phyloP scores from a whole-genome alignment of 2,888 invertebrate genomes.

The Hemicrepidius hirtus region DNA sequence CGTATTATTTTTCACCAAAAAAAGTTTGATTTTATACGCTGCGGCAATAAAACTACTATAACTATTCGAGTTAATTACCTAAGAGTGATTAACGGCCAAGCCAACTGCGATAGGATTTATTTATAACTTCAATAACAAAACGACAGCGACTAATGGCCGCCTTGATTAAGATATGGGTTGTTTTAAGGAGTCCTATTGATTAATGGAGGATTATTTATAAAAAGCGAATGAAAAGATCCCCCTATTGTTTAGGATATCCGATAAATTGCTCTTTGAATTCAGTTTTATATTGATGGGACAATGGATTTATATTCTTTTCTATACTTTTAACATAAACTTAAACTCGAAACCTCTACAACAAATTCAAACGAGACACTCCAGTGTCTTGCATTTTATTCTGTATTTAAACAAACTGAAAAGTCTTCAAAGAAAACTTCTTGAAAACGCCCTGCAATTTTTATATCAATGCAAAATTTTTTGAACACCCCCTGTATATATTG shows the following conservation, averaged over 20 bases:
- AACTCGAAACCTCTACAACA: too few relatives aligned
- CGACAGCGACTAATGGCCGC: constrained; percentile 57
- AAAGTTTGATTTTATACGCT: constrained; percentile 39
- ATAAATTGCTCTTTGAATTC: constrained; percentile 8
- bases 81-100: constrained; percentile 58
- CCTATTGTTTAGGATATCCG: constrained; percentile 23
- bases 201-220: constrained; percentile 61
- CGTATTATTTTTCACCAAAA: constrained; percentile 5
- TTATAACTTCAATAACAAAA: constrained; percentile 60
- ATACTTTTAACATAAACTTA: too few relatives aligned
- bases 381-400: too few relatives aligned
- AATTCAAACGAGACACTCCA: too few relatives aligned
- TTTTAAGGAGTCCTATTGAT: constrained; percentile 55
- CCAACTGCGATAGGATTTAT: constrained; percentile 57
- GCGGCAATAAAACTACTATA: constrained; percentile 33
- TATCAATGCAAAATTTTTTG: too few relatives aligned
- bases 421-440: too few relatives aligned
- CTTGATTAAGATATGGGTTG: constrained; percentile 59
- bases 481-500: too few relatives aligned
- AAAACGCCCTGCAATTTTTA: too few relatives aligned
- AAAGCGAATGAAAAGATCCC: constrained; percentile 43
- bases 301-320: too few relatives aligned
- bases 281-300: too few relatives aligned
- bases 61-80: constrained; percentile 57
- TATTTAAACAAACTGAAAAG: too few relatives aligned